Evolutionary conservation across 2,797 vertebrate genomes (phyloP).

Genomic region (Falco novaeseelandiae): DNA sequence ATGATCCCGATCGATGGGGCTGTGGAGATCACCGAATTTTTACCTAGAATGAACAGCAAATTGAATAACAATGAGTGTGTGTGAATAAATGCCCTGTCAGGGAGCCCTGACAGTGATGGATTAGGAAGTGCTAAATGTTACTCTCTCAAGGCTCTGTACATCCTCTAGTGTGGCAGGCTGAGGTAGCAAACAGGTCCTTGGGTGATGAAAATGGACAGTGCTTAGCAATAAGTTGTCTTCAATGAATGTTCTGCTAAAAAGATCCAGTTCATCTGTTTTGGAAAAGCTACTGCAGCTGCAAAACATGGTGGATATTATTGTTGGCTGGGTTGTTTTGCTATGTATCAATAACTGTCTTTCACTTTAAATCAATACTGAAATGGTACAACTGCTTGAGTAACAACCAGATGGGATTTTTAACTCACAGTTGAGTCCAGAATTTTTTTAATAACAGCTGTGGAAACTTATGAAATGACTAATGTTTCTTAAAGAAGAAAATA

Average conservation of each 20-base stretch:
- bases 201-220: constrained; percentile 32
- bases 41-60: constrained; percentile 81
- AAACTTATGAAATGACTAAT: neutral
- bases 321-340: neutral
- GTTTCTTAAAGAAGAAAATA: neutral
- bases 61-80: constrained; percentile 88
- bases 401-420: neutral
- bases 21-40: constrained; percentile 59
- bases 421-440: neutral
- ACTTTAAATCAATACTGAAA: neutral
- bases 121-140: constrained; percentile 77
- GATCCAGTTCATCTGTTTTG: constrained; percentile 24
- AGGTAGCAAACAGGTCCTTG: constrained; percentile 67
- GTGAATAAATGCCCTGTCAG: constrained; percentile 92
- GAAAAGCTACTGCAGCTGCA: neutral
- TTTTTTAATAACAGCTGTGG: neutral
- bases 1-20: constrained; percentile 74
- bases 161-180: constrained; percentile 69
- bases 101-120: constrained; percentile 88
- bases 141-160: constrained; percentile 65
- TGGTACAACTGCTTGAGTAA: neutral
- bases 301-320: neutral
- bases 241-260: neutral
- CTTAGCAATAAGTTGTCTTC: constrained; percentile 1
- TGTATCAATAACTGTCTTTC: neutral